Conservation (phyloP, 2,113 vertebrate genomes). For the Symphodus melops region DNA sequence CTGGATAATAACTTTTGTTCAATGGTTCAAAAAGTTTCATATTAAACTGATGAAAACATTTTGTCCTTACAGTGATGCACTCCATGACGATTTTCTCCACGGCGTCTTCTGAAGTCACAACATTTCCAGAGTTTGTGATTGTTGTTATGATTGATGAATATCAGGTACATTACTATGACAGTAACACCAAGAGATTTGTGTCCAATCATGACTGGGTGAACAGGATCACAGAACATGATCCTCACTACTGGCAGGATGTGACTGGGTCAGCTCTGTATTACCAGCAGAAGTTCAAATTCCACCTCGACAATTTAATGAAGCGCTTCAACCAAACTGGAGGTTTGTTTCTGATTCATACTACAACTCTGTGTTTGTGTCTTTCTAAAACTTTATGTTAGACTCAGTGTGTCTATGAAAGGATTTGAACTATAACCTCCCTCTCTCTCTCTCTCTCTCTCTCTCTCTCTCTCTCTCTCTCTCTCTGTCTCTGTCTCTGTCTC, state of each 20-base stretch:
- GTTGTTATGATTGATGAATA: constrained; percentile 43
- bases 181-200: background rate
- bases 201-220: constrained; percentile 63
- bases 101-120: background rate
- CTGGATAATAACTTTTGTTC: background rate
- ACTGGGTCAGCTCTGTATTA: no score
- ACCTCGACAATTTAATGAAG: background rate
- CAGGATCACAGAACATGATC: background rate
- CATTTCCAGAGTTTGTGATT: constrained; percentile 52
- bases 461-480: no score
- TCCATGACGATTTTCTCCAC: constrained; percentile 52
- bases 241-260: background rate
- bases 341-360: constrained; percentile 47
- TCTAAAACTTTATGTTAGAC: no score
- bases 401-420: no score
- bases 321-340: constrained; percentile 68
- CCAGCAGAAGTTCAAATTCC: background rate
- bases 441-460: no score
- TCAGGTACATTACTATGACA: constrained; percentile 27
- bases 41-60: background rate
- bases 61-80: constrained; percentile 34
- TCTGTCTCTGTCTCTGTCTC: no score
- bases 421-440: no score
- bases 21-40: background rate
- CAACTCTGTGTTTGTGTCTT: no score